These are phyloP conservation scores for Apodemus speciosus DNA, from an alignment of 2,113 vertebrate genomes.

Conservation along the genomic window DNA sequence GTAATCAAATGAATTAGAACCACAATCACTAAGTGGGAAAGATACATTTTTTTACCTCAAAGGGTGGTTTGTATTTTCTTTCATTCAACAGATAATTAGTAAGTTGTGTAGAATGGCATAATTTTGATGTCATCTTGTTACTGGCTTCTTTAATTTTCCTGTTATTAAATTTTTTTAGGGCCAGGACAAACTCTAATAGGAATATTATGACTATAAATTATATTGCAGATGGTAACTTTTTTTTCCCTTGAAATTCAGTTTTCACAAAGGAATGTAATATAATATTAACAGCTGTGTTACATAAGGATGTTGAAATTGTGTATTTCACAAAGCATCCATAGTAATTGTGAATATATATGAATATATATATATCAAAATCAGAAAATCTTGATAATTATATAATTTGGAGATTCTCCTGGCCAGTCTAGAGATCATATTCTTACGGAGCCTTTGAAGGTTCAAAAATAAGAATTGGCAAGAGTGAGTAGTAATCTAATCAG, in stretches of 20 bases:
- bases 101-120: slow-evolving; percentile 14
- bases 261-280: slow-evolving; percentile 10
- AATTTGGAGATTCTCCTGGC: neutral
- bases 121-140: slow-evolving; percentile 41
- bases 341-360: neutral
- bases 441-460: neutral
- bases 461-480: slow-evolving; percentile 12
- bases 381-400: slow-evolving; percentile 36
- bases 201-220: slow-evolving; percentile 31
- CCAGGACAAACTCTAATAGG: slow-evolving; percentile 37
- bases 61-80: slow-evolving; percentile 36
- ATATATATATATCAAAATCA: slow-evolving; percentile 16
- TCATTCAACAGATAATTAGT: slow-evolving; percentile 8
- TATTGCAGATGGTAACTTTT: neutral
- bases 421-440: neutral
- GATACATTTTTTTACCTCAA: slow-evolving; percentile 21
- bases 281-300: neutral
- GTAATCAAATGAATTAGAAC: neutral
- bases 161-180: slow-evolving; percentile 31
- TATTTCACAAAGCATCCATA: slow-evolving; percentile 9
- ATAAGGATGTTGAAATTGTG: slow-evolving; percentile 23
- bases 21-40: slow-evolving; percentile 34
- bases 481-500: slow-evolving; percentile 18
- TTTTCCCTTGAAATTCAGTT: slow-evolving; percentile 26
- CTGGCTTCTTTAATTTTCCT: slow-evolving; percentile 18